Conservation (phyloP, 1,140 invertebrate species). For the Pseudomyrmex gracilis region DNA sequence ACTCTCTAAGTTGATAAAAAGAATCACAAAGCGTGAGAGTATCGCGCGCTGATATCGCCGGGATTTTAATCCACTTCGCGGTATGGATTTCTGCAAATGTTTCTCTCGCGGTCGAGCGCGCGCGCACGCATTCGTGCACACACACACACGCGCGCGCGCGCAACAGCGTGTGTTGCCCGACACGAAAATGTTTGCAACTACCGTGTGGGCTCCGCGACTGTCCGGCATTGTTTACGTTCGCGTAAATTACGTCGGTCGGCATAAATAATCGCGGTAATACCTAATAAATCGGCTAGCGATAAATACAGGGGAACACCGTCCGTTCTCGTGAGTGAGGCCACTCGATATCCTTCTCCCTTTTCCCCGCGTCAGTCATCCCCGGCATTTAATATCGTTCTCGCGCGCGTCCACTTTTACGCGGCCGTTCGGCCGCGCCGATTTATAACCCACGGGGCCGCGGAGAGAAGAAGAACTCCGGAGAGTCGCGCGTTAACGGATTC, state of each 20-base stretch:
- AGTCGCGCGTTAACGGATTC: slow-evolving; percentile 66
- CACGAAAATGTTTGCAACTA: slow-evolving; percentile 10
- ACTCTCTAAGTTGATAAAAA: too few species aligned
- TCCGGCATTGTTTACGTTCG: slow-evolving; percentile 61
- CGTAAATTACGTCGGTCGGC: slow-evolving; percentile 57
- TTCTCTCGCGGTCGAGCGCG: neutral
- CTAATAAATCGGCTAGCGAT: slow-evolving; percentile 58
- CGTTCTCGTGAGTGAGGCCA: slow-evolving; percentile 19
- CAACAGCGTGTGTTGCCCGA: neutral
- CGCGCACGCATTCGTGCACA: too few species aligned
- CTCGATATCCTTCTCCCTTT: slow-evolving; percentile 10
- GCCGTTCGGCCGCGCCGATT: slow-evolving; percentile 65
- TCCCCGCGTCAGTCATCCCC: slow-evolving; percentile 49
- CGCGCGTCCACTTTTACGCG: slow-evolving; percentile 65
- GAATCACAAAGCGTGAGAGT: too few species aligned
- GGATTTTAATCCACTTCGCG: slow-evolving; percentile 2
- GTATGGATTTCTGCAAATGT: neutral
- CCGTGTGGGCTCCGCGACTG: neutral
- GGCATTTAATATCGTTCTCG: slow-evolving; percentile 60
- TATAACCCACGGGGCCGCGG: slow-evolving; percentile 51
- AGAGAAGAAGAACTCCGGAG: slow-evolving; percentile 55
- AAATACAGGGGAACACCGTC: slow-evolving; percentile 55
- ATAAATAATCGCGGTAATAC: slow-evolving; percentile 64
- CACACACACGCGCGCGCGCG: too few species aligned
- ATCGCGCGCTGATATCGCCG: neutral